Conservation (phyloP, 2,797 vertebrate species). For the Esox masquinongy region DNA sequence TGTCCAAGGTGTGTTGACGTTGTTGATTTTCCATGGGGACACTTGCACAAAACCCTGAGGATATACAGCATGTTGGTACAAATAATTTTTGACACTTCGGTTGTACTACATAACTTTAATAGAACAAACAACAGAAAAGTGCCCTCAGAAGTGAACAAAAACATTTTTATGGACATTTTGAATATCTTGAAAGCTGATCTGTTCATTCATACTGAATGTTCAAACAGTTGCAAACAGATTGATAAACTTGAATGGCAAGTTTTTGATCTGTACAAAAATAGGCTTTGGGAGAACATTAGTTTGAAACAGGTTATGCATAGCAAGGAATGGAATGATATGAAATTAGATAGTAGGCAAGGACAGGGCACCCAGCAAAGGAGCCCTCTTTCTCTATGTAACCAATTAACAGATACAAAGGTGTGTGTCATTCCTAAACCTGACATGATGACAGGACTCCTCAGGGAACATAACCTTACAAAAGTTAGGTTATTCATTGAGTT, state of each 20-base stretch:
- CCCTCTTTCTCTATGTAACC: background rate
- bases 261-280: background rate
- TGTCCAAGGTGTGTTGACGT: background rate
- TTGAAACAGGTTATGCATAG: background rate
- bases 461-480: background rate
- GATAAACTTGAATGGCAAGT: conserved; percentile 8
- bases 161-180: background rate
- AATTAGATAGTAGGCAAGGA: background rate
- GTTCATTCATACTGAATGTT: background rate
- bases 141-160: background rate
- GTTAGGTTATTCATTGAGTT: background rate
- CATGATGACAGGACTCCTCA: background rate
- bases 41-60: background rate
- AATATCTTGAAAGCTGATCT: background rate
- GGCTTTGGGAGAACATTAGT: background rate
- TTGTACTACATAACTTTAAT: background rate
- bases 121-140: background rate
- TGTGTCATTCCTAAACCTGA: background rate
- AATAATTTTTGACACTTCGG: background rate
- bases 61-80: background rate
- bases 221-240: background rate
- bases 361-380: background rate
- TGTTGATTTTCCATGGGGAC: background rate
- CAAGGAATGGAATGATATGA: background rate
- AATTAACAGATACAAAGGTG: background rate